phyloP scores from a whole-genome alignment of 1,140 invertebrate species.

The Bombus waltoni region DNA sequence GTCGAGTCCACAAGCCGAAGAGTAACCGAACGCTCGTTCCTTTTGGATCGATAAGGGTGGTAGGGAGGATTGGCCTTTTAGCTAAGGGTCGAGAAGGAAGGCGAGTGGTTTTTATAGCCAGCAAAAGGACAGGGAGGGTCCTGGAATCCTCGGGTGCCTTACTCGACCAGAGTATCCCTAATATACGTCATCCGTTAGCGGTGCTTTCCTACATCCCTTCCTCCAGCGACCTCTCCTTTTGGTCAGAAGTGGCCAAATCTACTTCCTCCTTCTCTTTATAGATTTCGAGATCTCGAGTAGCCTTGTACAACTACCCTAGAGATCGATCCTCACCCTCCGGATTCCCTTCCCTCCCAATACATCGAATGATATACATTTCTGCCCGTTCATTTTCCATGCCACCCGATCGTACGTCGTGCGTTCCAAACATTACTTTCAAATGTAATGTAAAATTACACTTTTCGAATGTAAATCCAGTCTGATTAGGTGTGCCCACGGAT shows the following conservation, averaged over 20 bases:
- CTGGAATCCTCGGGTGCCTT: conserved; percentile 76
- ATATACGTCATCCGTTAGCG: conserved; percentile 83
- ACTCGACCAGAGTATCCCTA: conserved; percentile 83
- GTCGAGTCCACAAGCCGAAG: conserved; percentile 56
- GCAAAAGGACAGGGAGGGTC: conserved; percentile 80
- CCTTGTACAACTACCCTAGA: conserved; percentile 31
- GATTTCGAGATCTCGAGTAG: conserved; percentile 58
- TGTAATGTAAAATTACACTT: too few species aligned
- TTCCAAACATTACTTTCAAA: background rate
- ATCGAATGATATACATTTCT: conserved; percentile 25
- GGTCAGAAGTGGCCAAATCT: conserved; percentile 62
- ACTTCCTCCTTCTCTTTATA: conserved; percentile 59
- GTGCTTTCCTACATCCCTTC: conserved; percentile 67
- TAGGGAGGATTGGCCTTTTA: conserved; percentile 81
- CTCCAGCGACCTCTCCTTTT: conserved; percentile 48
- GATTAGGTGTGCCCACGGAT: background rate
- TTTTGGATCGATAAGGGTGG: conserved; percentile 71
- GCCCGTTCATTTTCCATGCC: background rate
- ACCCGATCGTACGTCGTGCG: too few species aligned
- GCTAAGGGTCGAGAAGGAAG: conserved; percentile 80
- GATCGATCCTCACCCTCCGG: conserved; percentile 34
- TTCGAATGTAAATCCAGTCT: background rate
- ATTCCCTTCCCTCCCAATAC: background rate
- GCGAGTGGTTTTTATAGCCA: conserved; percentile 83
- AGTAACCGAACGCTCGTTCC: conserved; percentile 60